Conservation (phyloP, 2,113 vertebrate species). For the Lophura nycthemera region DNA sequence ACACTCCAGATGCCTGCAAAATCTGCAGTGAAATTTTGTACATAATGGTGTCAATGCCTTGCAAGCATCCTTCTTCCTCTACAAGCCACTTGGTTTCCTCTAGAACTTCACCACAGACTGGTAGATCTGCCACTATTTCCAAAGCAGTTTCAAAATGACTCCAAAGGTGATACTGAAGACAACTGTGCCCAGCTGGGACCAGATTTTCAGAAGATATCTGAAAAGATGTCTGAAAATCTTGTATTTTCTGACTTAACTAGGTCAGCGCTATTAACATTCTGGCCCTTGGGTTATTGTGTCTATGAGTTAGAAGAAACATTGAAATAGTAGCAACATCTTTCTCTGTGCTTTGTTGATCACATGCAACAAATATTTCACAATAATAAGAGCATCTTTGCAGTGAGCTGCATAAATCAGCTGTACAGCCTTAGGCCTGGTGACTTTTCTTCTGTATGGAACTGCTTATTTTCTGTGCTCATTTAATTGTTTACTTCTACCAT, state of each 20-base stretch:
- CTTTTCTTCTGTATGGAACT: background rate
- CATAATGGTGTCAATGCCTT: background rate
- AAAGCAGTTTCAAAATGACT: background rate
- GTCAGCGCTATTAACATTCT: background rate
- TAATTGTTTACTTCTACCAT: background rate
- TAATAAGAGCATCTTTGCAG: background rate
- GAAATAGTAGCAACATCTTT: slow-evolving; percentile 34
- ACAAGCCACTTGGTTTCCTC: background rate
- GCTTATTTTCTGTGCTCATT: background rate
- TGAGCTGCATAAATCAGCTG: background rate
- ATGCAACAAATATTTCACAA: slow-evolving; percentile 36
- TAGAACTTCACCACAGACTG: background rate
- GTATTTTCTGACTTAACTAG: background rate
- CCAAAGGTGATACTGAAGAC: background rate
- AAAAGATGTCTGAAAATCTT: background rate
- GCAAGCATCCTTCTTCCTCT: background rate
- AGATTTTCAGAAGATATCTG: background rate
- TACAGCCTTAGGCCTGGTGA: background rate
- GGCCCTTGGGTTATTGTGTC: slow-evolving; percentile 33
- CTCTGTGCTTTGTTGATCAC: background rate
- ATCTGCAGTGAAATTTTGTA: background rate
- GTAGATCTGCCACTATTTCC: background rate
- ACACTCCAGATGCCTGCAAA: background rate
- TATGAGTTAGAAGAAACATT: slow-evolving; percentile 10
- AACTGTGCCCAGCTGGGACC: background rate